Base-by-base conservation (phyloP, 2,113 vertebrate genomes). In the Festucalex cinctus region DNA sequence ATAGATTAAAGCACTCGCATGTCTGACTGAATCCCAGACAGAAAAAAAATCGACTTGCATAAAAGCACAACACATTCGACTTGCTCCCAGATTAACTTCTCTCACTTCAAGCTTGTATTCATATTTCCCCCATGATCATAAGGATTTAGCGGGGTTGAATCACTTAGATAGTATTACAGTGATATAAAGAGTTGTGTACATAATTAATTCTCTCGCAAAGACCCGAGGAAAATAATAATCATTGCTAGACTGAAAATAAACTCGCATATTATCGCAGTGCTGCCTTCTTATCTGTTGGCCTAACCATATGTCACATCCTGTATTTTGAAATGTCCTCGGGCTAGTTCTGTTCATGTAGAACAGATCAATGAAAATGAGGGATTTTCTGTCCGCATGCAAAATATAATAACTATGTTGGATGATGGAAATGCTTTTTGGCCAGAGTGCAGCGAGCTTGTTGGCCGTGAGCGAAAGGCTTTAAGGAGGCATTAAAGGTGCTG, bases 121-220 rank as follows among this genome's bases (percentile, higher is more conserved):
- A 60, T 73, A 56, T 71, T 24, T 64, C 74, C 66, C 6, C 57
- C 32, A 37, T 60, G 65, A 65, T 66, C 3, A 0, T 19, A 16
- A 70, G 68, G 76, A 80, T 81, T 82, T 74, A 48, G 54, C 57
- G 71, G 26, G 73, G 63, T 77, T 43, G 44, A 46, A 65, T 73
- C 72, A 49, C 70, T 77, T 62, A 73, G 71, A 81, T 62, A 73
- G 71, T 84, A 43, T 68, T 57, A 39, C 28, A 66, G 22, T 70
- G 59, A 61, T 41, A 16, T 61, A 39, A 61, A 41, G 37, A 61
- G 17, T 41, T 24, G 37, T 41, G 59, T 9, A 9, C 65, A 28
- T 39, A 65, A 66, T 71, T 69, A 84, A 67, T 77, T 74, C 71
- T 66, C 39, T n/a, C 46, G 53, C 65, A 24, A 24, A 61, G n/a